Evolutionary conservation across 2,888 invertebrate genomes (phyloP).

Genomic region (Ditula angustiorana): DNA sequence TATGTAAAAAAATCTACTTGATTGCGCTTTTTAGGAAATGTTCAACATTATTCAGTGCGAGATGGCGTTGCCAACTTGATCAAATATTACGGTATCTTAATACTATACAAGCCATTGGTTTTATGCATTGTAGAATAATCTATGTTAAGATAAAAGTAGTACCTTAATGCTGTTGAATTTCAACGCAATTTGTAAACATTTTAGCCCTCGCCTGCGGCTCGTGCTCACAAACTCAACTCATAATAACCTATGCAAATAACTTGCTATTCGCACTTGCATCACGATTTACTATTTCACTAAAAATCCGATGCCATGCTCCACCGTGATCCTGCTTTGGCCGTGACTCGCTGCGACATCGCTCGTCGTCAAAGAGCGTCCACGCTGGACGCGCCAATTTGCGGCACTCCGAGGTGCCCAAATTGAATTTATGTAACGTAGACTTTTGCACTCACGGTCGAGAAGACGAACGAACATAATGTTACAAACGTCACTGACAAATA

Average conservation of each 20-base stretch:
- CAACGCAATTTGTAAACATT: neutral
- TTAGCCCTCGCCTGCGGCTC: neutral
- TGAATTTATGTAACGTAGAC: constrained; percentile 77
- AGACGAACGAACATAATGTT: too few relatives aligned
- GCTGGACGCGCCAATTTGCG: constrained; percentile 72
- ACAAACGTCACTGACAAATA: neutral
- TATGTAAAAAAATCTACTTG: too few relatives aligned
- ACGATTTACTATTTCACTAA: neutral
- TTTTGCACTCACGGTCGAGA: constrained; percentile 48
- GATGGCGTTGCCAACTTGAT: too few relatives aligned
- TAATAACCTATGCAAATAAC: too few relatives aligned
- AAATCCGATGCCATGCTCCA: constrained; percentile 14
- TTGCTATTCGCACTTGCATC: too few relatives aligned
- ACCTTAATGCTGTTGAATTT: neutral
- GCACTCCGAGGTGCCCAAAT: constrained; percentile 74
- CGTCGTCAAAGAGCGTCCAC: constrained; percentile 68
- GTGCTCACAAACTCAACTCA: too few relatives aligned
- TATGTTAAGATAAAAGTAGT: too few relatives aligned
- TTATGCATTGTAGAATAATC: too few relatives aligned
- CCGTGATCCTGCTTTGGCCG: neutral
- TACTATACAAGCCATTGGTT: too few relatives aligned
- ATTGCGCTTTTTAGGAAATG: too few relatives aligned
- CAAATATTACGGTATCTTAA: too few relatives aligned
- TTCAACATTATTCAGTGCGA: too few relatives aligned
- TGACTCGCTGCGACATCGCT: constrained; percentile 51